Evolutionary conservation across 1,140 invertebrate genomes (phyloP).

Genomic region (Lordiphosa collinella): DNA sequence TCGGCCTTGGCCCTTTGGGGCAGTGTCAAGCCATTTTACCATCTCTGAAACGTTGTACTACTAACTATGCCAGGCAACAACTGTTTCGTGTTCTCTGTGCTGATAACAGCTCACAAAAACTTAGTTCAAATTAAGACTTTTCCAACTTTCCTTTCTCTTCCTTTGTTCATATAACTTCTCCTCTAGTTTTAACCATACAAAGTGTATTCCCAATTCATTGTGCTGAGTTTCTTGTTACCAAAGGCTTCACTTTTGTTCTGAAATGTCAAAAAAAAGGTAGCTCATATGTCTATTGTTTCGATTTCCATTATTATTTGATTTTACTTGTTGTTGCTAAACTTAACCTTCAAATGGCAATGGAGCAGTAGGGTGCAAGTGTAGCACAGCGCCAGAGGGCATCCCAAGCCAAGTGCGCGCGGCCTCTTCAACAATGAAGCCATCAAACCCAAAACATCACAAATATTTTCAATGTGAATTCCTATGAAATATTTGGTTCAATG

Average conservation of each 20-base stretch:
- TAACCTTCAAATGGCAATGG: constrained; percentile 67
- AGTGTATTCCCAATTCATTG: background rate
- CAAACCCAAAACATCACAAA: constrained; percentile 44
- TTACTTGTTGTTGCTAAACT: background rate
- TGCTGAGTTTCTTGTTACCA: background rate
- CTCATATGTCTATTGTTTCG: constrained; percentile 23
- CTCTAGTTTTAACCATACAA: too few relatives aligned
- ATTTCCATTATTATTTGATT: background rate
- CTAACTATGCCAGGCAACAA: too few relatives aligned
- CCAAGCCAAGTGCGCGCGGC: constrained; percentile 36
- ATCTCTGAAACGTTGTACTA: too few relatives aligned
- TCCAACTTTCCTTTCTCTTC: too few relatives aligned
- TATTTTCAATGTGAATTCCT: constrained; percentile 53
- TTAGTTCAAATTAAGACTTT: too few relatives aligned
- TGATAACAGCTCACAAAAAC: too few relatives aligned
- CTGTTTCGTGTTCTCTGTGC: too few relatives aligned
- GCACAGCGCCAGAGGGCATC: constrained; percentile 26
- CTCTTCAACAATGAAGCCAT: constrained; percentile 72
- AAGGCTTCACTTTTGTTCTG: constrained; percentile 39
- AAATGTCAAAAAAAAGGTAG: constrained; percentile 44
- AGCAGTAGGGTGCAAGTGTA: constrained; percentile 35
- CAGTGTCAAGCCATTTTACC: too few relatives aligned
- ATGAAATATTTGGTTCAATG: constrained; percentile 51
- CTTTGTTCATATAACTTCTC: too few relatives aligned
- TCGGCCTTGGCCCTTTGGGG: too few relatives aligned